Base-by-base conservation (phyloP, 2,113 vertebrate species). In the Sylvia atricapilla region DNA sequence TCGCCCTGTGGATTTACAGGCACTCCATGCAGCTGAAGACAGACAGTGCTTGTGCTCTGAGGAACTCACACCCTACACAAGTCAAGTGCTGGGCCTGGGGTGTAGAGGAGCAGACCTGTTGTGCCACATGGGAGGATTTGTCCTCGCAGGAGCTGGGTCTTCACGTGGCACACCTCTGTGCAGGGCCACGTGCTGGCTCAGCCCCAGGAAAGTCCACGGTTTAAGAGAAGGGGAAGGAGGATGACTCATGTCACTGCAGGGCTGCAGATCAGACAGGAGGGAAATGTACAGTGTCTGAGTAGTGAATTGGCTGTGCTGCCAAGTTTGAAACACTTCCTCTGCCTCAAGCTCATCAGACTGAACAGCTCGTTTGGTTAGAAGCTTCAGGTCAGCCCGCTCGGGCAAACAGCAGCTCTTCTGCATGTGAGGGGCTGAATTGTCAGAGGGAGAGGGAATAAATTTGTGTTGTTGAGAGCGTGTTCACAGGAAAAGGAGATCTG, bases 221-320 rank as follows among this genome's bases (percentile, higher is more conserved):
- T 44, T 28, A 19, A 90, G 92, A 55, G 72, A 59, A 92, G 47
- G 52, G 62, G 79, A 90, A 88, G 88, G 59, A 1, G 7, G 87
- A 44, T 89, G 85, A 74, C 93, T 97, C 87, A 43, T 4, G 44
- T 69, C 91, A 69, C 84, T 52, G 79, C 82, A 76, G 74, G 82
- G 87, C 46, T 78, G 66, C 70, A 5, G 35, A 84, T 81, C 28
- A 79, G 37, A 83, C 77, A 21, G 80, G 69, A 94, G 90, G 90
- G 66, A 87, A 89, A 64, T 18, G 50, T 10, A 12, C 70, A 70
- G 30, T 22, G 66, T 47, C 75, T 84, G 95, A 64, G 58, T 28
- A 66, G 89, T 69, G 76, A 94, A 81, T 33, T 60, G 67, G 67
- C 75, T 53, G 58, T 74, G 78, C 72, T 85, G 91, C 77, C 33